These are phyloP conservation scores for Brevimyrus niger DNA, from an alignment of 2,113 vertebrate genomes.

Conservation along the genomic window DNA sequence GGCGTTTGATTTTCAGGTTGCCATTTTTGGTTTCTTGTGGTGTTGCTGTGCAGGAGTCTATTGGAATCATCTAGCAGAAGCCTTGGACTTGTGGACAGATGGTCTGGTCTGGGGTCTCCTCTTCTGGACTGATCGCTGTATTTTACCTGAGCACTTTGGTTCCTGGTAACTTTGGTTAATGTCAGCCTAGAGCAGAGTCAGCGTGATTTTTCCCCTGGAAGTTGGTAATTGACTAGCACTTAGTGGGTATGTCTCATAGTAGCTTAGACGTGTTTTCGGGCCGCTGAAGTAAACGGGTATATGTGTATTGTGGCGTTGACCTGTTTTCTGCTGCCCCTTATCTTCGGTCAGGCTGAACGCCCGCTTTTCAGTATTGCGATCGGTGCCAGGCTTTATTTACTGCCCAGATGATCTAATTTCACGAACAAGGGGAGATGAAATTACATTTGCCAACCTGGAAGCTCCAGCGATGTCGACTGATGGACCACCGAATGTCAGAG, in stretches of 20 bases:
- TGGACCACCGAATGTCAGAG: neutral
- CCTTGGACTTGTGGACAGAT: neutral
- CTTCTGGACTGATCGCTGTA: neutral
- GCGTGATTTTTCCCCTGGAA: neutral
- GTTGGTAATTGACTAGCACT: neutral
- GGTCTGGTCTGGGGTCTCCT: neutral
- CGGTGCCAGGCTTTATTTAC: neutral
- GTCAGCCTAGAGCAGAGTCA: neutral
- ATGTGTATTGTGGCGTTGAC: constrained; percentile 30
- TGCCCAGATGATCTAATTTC: neutral
- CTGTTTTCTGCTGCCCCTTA: neutral
- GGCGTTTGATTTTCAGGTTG: neutral
- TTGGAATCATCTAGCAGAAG: neutral
- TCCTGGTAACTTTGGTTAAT: neutral
- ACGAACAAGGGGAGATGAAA: neutral
- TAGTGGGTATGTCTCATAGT: neutral
- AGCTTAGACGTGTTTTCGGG: constrained; percentile 5
- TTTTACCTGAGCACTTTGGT: neutral
- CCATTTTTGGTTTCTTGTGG: neutral
- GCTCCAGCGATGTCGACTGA: neutral
- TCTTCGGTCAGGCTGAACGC: neutral
- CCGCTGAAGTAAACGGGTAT: constrained; percentile 26
- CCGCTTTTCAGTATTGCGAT: neutral
- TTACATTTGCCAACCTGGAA: neutral
- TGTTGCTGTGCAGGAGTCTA: neutral